Base-by-base conservation (phyloP, 2,888 invertebrate species). In the Melikaiella ostensackeni region DNA sequence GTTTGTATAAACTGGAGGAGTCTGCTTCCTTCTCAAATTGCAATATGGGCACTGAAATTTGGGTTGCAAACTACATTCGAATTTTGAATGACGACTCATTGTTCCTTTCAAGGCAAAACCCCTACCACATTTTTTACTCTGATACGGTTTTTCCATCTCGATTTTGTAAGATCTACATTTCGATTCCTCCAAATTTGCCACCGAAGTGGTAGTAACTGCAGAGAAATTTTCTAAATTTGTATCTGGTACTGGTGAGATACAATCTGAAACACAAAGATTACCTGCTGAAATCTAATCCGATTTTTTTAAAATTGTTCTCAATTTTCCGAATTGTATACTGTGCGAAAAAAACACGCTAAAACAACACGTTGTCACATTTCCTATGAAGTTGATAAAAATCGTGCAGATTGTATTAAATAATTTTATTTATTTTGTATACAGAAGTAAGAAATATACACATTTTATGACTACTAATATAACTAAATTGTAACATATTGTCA, bases 1-100 rank as follows among this genome's bases (percentile, higher is more conserved):
- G 80, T 86, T 87, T 19, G 85, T 86, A 78, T 88, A 87, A 30
- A 89, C 84, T 24, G 87, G 87, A 8, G 86, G 87, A 0, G 87
- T 87, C 62, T 87, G 87, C 64, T 89, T 89, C 75, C 86, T 86
- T 16, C 85, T 83, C 1, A 86, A 82, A 5, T 85, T 86, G 75
- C 91, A 91, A 70, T 88, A 87, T 0, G 89, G 89, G 38, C 90
- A 91, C 62, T 88, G 88, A 83, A 89, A 89, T 66, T 86, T 84
- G 24, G 87, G 87, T 78, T 85, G 86, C 76, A 87, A 86, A 2
- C 90, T 89, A 74, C 91, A 91, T 74, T 90, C 89, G 79, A 88
- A 89, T 80, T 86, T 88, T 55, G 89, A 81, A 77, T 91, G 90
- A 1, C 87, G 86, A 77, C 87, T 85, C 79, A 89, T 86, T 64